Percentiles rank a stretch among this genome's conserved stretches.
phyloP scores from a whole-genome alignment of 2,888 invertebrate genomes.

The Trachelus troglodyta region DNA sequence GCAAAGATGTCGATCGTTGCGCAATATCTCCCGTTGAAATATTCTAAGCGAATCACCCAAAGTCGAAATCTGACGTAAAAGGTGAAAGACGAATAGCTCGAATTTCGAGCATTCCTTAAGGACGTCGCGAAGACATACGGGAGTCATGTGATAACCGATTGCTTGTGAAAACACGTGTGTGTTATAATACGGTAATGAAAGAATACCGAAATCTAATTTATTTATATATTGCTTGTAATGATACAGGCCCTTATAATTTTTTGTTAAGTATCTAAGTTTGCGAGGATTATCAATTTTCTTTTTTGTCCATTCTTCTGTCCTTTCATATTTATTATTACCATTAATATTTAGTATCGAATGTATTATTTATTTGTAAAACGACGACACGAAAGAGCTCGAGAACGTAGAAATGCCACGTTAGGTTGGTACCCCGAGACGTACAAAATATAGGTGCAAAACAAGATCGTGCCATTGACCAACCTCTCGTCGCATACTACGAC shows the following conservation, averaged over 20 bases:
- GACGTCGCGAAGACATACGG: conserved; percentile 2
- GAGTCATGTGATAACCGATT: conserved; percentile 14
- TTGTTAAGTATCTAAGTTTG: conserved; percentile 39
- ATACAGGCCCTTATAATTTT: conserved; percentile 28
- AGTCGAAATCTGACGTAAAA: not conserved
- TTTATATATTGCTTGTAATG: conserved; percentile 36
- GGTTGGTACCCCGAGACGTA: conserved; percentile 59
- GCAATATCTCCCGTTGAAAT: not conserved
- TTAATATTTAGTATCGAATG: conserved; percentile 19
- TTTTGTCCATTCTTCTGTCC: not conserved
- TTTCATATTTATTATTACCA: conserved; percentile 39
- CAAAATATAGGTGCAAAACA: conserved; percentile 63
- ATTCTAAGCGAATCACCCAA: not conserved
- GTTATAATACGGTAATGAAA: conserved; percentile 23
- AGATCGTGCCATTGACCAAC: conserved; percentile 49
- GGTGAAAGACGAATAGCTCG: not conserved
- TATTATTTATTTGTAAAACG: conserved; percentile 22
- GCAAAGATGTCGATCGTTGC: not conserved
- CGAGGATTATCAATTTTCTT: conserved; percentile 33
- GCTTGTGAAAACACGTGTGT: conserved; percentile 24
- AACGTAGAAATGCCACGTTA: conserved; percentile 48
- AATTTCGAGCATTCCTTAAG: not conserved
- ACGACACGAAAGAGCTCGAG: conserved; percentile 13
- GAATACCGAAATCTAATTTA: conserved; percentile 24
- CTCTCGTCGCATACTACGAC: conserved; percentile 45